Conservation (phyloP, 2,888 invertebrate genomes). For the Sympetrum striolatum region DNA sequence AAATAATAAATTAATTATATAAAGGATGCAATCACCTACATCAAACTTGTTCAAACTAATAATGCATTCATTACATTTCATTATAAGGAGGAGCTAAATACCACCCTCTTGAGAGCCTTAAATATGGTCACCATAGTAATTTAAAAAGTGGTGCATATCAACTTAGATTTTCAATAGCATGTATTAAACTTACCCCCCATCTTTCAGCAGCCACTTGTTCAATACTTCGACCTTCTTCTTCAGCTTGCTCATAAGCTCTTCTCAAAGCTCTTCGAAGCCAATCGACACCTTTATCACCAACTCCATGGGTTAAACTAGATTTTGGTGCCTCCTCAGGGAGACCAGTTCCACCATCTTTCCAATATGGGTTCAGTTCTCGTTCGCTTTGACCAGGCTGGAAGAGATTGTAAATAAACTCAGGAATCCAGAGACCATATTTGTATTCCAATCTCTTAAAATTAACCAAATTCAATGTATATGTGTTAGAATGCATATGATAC, state of each 20-base stretch:
- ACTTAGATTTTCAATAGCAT: neutral
- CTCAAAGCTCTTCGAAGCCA: constrained; percentile 65
- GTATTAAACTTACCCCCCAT: constrained; percentile 66
- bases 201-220: constrained; percentile 67
- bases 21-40: neutral
- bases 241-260: constrained; percentile 65
- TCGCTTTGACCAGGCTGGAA: constrained; percentile 73
- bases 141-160: neutral
- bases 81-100: neutral
- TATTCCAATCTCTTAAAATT: too few species aligned
- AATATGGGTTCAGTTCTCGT: constrained; percentile 89
- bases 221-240: constrained; percentile 61
- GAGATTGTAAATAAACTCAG: constrained; percentile 5
- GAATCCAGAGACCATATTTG: too few species aligned
- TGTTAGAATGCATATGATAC: too few species aligned
- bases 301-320: constrained; percentile 52
- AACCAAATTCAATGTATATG: too few species aligned
- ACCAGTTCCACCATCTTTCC: constrained; percentile 89
- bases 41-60: neutral
- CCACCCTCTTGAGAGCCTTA: neutral
- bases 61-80: neutral
- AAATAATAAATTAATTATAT: too few species aligned
- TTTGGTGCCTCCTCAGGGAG: constrained; percentile 66
- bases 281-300: constrained; percentile 63
- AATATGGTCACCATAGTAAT: neutral